Base-by-base conservation (phyloP, 2,888 invertebrate genomes). In the Cotesia congregata region DNA sequence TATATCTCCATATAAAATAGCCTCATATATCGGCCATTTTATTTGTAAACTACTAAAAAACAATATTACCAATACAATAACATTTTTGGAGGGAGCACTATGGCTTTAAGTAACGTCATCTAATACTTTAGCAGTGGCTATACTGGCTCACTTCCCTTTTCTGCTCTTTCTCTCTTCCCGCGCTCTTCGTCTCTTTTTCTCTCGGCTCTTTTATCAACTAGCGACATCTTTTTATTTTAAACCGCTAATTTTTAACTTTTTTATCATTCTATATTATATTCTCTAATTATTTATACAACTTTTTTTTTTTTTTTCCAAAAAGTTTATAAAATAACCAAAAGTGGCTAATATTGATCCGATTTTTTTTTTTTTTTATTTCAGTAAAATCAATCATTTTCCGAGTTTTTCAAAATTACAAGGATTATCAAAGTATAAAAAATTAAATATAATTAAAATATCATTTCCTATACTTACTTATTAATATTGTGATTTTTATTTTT, bases 1-100 rank as follows among this genome's bases (percentile, higher is more conserved):
- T 82, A 84, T 85, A 85, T 86, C 84, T 86, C 84, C 86, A 87
- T 86, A 87, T 86, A 88, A 88, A 88, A 87, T 88, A 88, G 77
- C 86, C 87, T 87, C 86, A 86, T 85, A 86, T 88, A 87, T 87
- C 89, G 89, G 89, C 89, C 89, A 89, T 89, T 89, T 89, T 89
- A 88, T 89, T 88, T 88, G 89, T 89, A 88, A 89, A 89, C 89
- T 89, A 89, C 88, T 85, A 86, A 87, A 82, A 87, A 86, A 82
- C 87, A 87, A 85, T 85, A 85, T 82, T 86, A 85, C 89, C 89
- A 89, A 88, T 86, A 78, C 80, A 81, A 82, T 83, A 83, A 82
- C 83, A 80, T 82, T 88, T 87, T 88, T 87, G 87, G 87, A 86
- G 85, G 87, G 86, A 87, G 86, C 69, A 67, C 60, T 72, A 79